Base-by-base conservation (phyloP, 2,113 vertebrate genomes). In the Pongo abelii region DNA sequence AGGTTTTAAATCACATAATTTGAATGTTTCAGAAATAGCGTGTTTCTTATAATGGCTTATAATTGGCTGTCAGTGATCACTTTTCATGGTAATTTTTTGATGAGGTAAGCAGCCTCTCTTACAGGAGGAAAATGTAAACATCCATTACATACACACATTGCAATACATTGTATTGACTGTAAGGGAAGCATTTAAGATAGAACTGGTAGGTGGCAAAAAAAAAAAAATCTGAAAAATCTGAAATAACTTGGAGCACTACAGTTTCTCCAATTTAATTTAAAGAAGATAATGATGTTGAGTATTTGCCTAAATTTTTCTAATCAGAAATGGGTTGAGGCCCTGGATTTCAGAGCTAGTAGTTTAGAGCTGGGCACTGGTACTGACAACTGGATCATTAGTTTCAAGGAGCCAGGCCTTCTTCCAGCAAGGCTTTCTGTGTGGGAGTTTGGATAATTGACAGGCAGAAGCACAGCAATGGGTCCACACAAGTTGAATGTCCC, bases 341-440 rank as follows among this genome's bases (percentile, higher is more conserved):
- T 74, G 74, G 8, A 55, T 84, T 43, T 46, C 84, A 77, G 52
- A 91, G 77, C 91, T 57, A 38, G 20, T 84, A 91, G 77, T 70
- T 89, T 40, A 96, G 88, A 94, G 81, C 72, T 1, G 1, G 96
- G 72, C 72, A 88, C 91, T 95, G 70, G 95, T 96, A 96, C 91
- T 97, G 91, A 96, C 87, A 95, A 89, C 75, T 94, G 95, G 46
- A 67, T 81, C 97, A 74, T 97, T 94, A 79, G 27, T 95, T 91
- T 95, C 89, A 81, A 74, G 90, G 90, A 98, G 95, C 88, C 94
- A 95, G 90, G 96, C 74, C 92, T 96, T 93, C 94, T 94, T 92
- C 96, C 30, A 80, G 95, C 97, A 85, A 95, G 90, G 96, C 97
- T 97, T 98, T 97, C 90, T 97, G 97, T 90, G 75, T 89, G 69